These are phyloP conservation scores for Diorhabda elongata DNA, from an alignment of 1,140 invertebrate species.

Conservation along the genomic window DNA sequence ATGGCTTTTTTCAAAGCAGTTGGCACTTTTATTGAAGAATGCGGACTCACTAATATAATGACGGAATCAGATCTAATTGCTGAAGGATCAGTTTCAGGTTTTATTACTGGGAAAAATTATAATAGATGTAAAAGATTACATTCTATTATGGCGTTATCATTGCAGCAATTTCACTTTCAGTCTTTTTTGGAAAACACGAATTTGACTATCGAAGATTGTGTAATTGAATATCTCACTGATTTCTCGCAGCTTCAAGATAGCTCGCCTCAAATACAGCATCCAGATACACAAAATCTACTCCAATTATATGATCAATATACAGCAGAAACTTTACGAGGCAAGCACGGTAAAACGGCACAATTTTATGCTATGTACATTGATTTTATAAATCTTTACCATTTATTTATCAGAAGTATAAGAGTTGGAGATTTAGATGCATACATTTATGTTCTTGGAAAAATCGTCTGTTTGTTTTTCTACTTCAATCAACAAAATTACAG, in stretches of 20 bases:
- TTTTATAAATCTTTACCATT: not conserved
- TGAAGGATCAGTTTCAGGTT: too few relatives aligned
- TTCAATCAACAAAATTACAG: conserved; percentile 18
- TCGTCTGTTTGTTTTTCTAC: conserved; percentile 21
- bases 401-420: conserved; percentile 33
- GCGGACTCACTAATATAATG: too few relatives aligned
- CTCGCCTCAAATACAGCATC: conserved; percentile 1
- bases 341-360: too few relatives aligned
- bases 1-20: too few relatives aligned
- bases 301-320: conserved; percentile 7
- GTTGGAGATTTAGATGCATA: conserved; percentile 34
- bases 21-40: too few relatives aligned
- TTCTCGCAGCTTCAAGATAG: not conserved
- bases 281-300: conserved; percentile 3
- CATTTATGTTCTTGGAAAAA: conserved; percentile 21
- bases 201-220: not conserved
- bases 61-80: too few relatives aligned
- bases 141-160: not conserved
- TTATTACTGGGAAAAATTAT: too few relatives aligned
- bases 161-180: not conserved
- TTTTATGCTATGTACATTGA: too few relatives aligned
- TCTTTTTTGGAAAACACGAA: not conserved
- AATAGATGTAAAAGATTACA: too few relatives aligned
- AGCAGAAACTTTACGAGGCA: too few relatives aligned
- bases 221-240: conserved; percentile 7